These are phyloP conservation scores for Cheilosia scutellata DNA, from an alignment of 2,888 invertebrate species.

Conservation along the genomic window DNA sequence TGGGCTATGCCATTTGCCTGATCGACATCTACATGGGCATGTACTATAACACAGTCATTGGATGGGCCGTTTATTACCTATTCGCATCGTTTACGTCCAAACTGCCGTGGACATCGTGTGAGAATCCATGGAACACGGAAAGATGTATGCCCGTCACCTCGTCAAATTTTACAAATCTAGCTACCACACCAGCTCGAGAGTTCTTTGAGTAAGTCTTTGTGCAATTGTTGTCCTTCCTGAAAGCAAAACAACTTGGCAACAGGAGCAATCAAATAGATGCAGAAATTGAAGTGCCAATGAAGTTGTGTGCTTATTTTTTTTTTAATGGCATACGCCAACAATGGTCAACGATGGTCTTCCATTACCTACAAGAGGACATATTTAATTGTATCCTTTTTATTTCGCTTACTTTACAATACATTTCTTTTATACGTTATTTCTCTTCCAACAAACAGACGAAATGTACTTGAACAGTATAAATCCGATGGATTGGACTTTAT, in stretches of 20 bases:
- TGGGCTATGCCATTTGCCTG: conserved; percentile 98
- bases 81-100: conserved; percentile 92
- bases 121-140: conserved; percentile 94
- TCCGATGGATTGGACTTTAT: conserved; percentile 93
- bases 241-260: conserved; percentile 14
- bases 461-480: conserved; percentile 93
- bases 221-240: conserved; percentile 30
- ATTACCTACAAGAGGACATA: conserved; percentile 36
- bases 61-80: conserved; percentile 97
- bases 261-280: conserved; percentile 8
- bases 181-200: conserved; percentile 92
- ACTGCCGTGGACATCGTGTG: conserved; percentile 94
- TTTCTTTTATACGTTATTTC: conserved; percentile 8
- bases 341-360: conserved; percentile 49
- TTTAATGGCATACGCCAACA: conserved; percentile 50
- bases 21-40: conserved; percentile 98
- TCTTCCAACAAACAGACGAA: conserved; percentile 86
- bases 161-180: conserved; percentile 85
- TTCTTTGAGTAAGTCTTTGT: conserved; percentile 91
- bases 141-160: conserved; percentile 89
- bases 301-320: background rate
- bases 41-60: conserved; percentile 99
- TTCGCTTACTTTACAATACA: conserved; percentile 11
- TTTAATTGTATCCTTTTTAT: conserved; percentile 57
- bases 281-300: background rate